Evolutionary conservation across 2,888 invertebrate species (phyloP).

Genomic region (Campoplex capitator): DNA sequence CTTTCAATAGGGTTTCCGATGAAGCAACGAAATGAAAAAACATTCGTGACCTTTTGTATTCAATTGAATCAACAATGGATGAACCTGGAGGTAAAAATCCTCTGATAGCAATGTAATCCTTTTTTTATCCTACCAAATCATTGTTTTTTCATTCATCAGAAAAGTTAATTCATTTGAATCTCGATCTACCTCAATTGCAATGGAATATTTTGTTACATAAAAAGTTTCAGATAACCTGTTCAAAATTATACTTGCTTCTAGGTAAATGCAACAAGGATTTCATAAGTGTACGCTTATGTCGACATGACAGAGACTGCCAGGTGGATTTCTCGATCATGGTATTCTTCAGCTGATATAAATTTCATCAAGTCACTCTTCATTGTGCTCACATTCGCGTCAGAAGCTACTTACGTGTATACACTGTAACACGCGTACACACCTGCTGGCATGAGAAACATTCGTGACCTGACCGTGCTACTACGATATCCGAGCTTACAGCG

Average conservation of each 20-base stretch:
- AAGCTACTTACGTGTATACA: slow-evolving; percentile 10
- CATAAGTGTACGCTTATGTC: neutral
- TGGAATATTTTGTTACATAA: neutral
- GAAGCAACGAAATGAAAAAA: neutral
- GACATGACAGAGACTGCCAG: slow-evolving; percentile 9
- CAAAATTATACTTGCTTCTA: neutral
- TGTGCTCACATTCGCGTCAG: slow-evolving; percentile 18
- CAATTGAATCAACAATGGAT: neutral
- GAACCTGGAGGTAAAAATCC: neutral
- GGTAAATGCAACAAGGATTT: neutral
- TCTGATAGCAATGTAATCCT: neutral
- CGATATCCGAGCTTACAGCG: slow-evolving; percentile 36
- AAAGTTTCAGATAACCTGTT: neutral
- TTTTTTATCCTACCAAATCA: neutral
- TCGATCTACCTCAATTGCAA: neutral
- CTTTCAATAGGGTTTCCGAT: neutral
- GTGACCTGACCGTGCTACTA: slow-evolving; percentile 23
- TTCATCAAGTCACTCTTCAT: slow-evolving; percentile 24
- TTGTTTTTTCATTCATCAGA: neutral
- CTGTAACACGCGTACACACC: slow-evolving; percentile 1
- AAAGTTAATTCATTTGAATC: neutral
- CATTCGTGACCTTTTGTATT: neutral
- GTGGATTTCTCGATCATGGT: neutral
- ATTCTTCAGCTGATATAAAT: neutral
- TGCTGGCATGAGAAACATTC: slow-evolving; percentile 34